phyloP scores from a whole-genome alignment of 2,888 invertebrate genomes.

The Priocnemis perturbator region DNA sequence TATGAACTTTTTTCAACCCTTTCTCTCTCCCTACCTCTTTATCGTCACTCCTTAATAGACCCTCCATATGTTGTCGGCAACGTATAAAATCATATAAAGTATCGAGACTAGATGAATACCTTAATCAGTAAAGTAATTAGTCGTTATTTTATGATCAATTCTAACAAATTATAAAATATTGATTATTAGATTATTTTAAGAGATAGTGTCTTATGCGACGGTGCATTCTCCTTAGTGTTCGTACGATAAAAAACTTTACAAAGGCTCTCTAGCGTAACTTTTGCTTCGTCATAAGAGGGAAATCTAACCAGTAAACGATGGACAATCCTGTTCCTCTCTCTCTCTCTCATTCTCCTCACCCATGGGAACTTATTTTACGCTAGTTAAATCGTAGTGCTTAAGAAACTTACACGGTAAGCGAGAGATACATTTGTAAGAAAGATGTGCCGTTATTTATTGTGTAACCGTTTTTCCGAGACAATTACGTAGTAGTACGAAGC shows the following conservation, averaged over 20 bases:
- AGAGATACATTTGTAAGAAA: neutral
- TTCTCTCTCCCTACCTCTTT: constrained; percentile 19
- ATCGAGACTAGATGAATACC: constrained; percentile 65
- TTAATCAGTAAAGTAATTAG: constrained; percentile 56
- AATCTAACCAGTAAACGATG: no score
- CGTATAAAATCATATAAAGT: constrained; percentile 62
- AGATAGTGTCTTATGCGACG: constrained; percentile 48
- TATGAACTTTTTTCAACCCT: constrained; percentile 33
- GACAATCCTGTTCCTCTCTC: no score
- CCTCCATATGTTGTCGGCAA: constrained; percentile 53
- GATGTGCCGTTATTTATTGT: constrained; percentile 10
- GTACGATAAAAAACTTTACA: constrained; percentile 2
- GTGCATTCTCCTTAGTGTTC: constrained; percentile 38
- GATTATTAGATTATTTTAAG: constrained; percentile 48
- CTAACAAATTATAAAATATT: constrained; percentile 57
- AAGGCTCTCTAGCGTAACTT: neutral
- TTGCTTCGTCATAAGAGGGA: neutral
- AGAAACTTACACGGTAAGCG: no score
- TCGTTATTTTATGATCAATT: constrained; percentile 51
- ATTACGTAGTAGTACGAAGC: no score
- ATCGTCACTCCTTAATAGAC: constrained; percentile 38
- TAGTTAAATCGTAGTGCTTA: no score
- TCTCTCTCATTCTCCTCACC: no score
- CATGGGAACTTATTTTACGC: no score
- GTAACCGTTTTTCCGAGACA: no score